Evolutionary conservation across 1,140 invertebrate genomes (phyloP), one percentile per base, ranked within the genome.

Genomic region (Aphaenogaster rudis): DNA sequence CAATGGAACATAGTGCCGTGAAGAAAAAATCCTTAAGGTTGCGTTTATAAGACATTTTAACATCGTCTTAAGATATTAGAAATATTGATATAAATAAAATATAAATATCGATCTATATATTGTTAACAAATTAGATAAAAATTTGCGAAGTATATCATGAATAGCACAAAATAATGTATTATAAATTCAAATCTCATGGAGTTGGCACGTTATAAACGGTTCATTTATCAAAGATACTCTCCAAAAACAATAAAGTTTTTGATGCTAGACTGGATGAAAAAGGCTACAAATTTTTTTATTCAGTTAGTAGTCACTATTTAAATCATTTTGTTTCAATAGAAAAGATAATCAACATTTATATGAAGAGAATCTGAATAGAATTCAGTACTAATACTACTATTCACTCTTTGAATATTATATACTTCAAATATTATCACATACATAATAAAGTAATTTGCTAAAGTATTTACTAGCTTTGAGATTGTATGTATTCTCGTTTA

Each of bases 1-100:
- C 88, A 93, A 13, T 94, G 93, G 93, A 94, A 94, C 63, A 86
- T 85, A 61, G 48, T 92, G 42, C 91, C 93, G 17, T 94, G 86
- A 88, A 50, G 2, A 13, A 59, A 50, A 67, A 6, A 36, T 64
- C 7, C 1, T 71, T 0, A 67, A 86, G 1, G 11, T 21, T 21
- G 17, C 15, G 1, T 15, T 54, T 63, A 13, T 45, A 61, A 33
- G 15, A 17, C 15, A 21, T 67, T 87, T 15, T 9, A 17, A 57
- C 45, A 28, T 28, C 50, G 6, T 52, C 48, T 52, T 54, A 28
- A n/a, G 5, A 74, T 36, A 76, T 61, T 76, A 42, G 28, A 74
- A 67, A 81, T 61, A 52, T n/a, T n/a, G 3, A 52, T 15, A 11
- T 50, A 71, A 59, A 50, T 78, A 21, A 76, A 67, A 64, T 59